Percentiles rank a stretch among this genome's conserved stretches.
These are phyloP conservation scores for Cyanistes caeruleus DNA, from an alignment of 2,113 vertebrate species.

Conservation along the genomic window DNA sequence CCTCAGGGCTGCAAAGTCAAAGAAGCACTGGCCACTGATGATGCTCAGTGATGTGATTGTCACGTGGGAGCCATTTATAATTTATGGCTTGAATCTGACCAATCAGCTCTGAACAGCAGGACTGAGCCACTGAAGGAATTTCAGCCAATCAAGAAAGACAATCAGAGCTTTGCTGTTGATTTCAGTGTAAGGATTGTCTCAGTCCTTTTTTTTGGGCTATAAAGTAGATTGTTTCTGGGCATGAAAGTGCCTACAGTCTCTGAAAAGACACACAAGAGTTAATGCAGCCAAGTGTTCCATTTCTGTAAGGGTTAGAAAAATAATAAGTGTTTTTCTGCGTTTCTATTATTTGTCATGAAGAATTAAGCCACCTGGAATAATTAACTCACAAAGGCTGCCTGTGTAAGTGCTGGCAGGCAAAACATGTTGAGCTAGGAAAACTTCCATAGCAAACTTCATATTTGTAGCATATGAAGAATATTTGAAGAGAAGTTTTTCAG, in stretches of 20 bases:
- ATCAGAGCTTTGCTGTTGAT: background rate
- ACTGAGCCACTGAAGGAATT: background rate
- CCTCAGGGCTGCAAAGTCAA: background rate
- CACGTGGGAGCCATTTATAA: fast-evolving
- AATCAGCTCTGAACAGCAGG: background rate
- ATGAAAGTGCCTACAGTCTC: background rate
- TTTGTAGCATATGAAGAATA: background rate
- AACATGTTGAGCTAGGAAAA: conserved; percentile 12
- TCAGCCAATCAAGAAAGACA: background rate
- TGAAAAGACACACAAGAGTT: background rate
- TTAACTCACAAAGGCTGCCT: conserved; percentile 32
- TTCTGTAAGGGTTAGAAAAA: conserved; percentile 18
- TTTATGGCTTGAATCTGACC: background rate
- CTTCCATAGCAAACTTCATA: background rate
- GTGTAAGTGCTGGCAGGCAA: conserved; percentile 9
- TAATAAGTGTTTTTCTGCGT: background rate
- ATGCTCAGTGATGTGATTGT: background rate
- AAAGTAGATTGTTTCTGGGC: background rate
- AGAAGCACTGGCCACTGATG: background rate
- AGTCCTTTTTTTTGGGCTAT: background rate
- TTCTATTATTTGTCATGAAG: conserved; percentile 29
- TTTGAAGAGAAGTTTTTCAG: background rate
- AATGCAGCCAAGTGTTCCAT: background rate
- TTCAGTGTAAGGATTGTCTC: background rate
- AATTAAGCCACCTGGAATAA: conserved; percentile 48